phyloP scores from a whole-genome alignment of 2,113 vertebrate species.

The Martes martes region DNA sequence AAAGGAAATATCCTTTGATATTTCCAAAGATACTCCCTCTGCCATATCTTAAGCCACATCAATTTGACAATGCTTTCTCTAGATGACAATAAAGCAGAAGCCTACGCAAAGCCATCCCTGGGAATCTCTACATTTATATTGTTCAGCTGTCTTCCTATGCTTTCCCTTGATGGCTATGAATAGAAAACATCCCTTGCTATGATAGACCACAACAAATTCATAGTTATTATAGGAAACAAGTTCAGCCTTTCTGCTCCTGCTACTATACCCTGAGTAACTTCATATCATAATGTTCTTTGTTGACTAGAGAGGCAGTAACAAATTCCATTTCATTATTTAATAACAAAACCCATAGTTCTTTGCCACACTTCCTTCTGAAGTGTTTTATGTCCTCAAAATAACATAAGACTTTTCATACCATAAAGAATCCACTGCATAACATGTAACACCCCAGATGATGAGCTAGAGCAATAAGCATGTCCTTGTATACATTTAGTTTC shows the following conservation, averaged over 20 bases:
- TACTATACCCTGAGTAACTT: slow-evolving; percentile 7
- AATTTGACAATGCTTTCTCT: neutral
- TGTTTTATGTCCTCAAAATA: neutral
- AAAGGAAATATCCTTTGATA: neutral
- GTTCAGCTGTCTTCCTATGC: neutral
- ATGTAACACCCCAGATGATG: slow-evolving; percentile 10
- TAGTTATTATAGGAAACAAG: neutral
- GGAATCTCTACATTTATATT: neutral
- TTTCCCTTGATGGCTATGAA: neutral
- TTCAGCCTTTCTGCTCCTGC: neutral
- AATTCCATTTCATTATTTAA: neutral
- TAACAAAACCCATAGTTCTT: slow-evolving; percentile 18
- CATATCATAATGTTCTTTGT: neutral
- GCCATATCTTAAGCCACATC: neutral
- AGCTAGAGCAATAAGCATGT: neutral
- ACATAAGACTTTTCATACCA: neutral
- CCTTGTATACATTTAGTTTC: slow-evolving; percentile 28
- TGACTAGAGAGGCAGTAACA: neutral
- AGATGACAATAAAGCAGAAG: neutral
- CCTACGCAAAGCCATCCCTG: neutral
- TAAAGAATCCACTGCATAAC: neutral
- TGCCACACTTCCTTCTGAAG: neutral
- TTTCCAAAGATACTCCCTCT: neutral
- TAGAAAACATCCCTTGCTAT: neutral
- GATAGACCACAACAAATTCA: neutral